Base-by-base conservation (phyloP, 1,140 invertebrate genomes). In the Zaprionus capensis region DNA sequence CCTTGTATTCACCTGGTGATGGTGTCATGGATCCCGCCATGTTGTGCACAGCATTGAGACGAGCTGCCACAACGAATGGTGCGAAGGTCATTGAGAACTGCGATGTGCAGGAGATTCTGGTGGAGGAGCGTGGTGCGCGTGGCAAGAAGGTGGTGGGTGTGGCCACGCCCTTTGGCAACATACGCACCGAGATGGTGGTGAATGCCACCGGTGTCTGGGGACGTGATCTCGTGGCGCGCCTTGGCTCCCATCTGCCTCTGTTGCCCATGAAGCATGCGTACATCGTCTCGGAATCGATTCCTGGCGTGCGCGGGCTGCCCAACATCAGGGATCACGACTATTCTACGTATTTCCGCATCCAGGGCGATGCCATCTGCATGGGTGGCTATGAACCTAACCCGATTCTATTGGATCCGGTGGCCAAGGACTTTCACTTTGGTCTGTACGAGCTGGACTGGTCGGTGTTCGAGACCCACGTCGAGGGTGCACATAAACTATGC, bases 331-430 rank as follows among this genome's bases (percentile, higher is more conserved):
- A 98, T 92, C 96, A 97, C 79, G 97, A 98, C 93, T 94, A 95
- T 5, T 96, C 95, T 31, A 94, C 97, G n/a, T 98, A 98, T 86
- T 95, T 98, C 64, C 95, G 96, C 75, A 94, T 97, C 0, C 97
- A 98, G 80, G 97, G 97, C 5, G 96, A 97, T 77, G 94, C 96
- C 1, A 94, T 98, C 11, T 95, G 94, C 71, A 94, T 98, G 73
- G 97, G 97, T n/a, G 97, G 97, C 20, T 98, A 98, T 85, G 97
- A 98, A 93, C 92, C 93, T 0, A 97, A 98, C 93, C 97, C 97
- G 1, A 95, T 96, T 65, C 94, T 98, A 70, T 93, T 97, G 28
- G 95, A 97, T 79, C 96, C 97, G 94, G 94, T 97, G 24, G 94
- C 95, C 4, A 94, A 95, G 67, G 95, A 97, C 81, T 97, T 97